Base-by-base conservation (phyloP, 2,888 invertebrate species). In the Argyresthia goedartella region DNA sequence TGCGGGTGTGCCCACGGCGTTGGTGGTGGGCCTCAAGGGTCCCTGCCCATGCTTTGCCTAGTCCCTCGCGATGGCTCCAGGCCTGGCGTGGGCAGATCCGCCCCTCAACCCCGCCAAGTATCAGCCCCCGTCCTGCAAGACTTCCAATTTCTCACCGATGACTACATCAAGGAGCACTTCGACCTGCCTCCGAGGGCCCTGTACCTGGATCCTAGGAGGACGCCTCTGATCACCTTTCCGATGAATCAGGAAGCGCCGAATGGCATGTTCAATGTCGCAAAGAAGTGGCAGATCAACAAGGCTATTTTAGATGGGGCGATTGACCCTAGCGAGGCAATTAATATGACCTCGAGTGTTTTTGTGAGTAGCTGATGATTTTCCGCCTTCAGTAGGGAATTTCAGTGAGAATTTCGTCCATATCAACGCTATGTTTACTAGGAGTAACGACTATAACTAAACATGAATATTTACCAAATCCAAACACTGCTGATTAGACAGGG, bases 181-280 rank as follows among this genome's bases (percentile, higher is more conserved):
- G 76, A 80, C 33, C 59, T 86, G 41, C 78, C 80, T 1, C 69
- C 66, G 43, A 66, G 81, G 45, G 55, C 82, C 1, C 60, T 82
- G 1, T 86, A 85, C 53, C 63, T 84, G 9, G 84, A 85, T 57
- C 77, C 82, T 0, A 76, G 70, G 52, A 84, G 84, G 50, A 76
- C 81, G 1, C 86, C 86, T 0, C 65, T 85, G 11, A 81, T 86
- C 51, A 78, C 82, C 0, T 86, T 84, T 56, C 86, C 85, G 0
- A 78, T 82, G 80, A 71, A 74, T 1, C 78, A 81, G 69, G 81
- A 78, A 54, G 69, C 62, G 6, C 33, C 8, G 13, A 58, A 63
- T 0, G 63, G 62, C 2, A 61, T 82, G 60, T 85, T 85, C 61
- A 85, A 78, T 54, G 52, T 82, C 57, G 76, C 69, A 1, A 67